phyloP scores from a whole-genome alignment of 2,797 vertebrate genomes.

The Gymnoscopelus microlampas region DNA sequence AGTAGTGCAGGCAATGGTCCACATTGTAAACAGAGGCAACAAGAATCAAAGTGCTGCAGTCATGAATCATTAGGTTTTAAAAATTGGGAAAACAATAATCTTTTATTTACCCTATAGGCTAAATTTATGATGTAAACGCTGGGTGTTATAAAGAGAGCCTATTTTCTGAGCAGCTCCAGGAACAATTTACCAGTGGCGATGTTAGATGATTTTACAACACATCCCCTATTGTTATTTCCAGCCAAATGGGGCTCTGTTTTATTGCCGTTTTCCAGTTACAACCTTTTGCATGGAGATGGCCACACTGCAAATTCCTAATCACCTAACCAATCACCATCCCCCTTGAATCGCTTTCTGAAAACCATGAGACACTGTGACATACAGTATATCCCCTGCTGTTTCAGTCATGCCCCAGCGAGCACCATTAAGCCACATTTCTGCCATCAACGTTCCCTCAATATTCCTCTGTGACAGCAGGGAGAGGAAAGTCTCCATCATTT shows the following conservation, averaged over 20 bases:
- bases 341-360: not conserved
- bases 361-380: not conserved
- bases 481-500: conserved; percentile 2
- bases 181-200: not conserved
- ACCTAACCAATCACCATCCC: not conserved
- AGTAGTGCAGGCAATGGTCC: no score
- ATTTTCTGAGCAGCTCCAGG: not conserved
- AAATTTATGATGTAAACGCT: no score
- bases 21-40: no score
- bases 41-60: no score
- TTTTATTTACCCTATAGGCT: not conserved
- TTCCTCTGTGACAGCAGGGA: not conserved
- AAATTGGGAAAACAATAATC: no score
- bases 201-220: not conserved
- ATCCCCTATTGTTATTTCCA: conserved; percentile 13
- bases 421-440: conserved; percentile 1
- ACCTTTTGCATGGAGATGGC: not conserved
- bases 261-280: not conserved
- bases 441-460: conserved; percentile 2
- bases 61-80: no score
- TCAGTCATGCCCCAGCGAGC: not conserved
- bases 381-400: not conserved
- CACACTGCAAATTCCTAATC: not conserved
- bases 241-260: not conserved
- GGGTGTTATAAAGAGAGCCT: not conserved